Conservation (phyloP, 1,140 invertebrate genomes). For the Callitettix versicolor region DNA sequence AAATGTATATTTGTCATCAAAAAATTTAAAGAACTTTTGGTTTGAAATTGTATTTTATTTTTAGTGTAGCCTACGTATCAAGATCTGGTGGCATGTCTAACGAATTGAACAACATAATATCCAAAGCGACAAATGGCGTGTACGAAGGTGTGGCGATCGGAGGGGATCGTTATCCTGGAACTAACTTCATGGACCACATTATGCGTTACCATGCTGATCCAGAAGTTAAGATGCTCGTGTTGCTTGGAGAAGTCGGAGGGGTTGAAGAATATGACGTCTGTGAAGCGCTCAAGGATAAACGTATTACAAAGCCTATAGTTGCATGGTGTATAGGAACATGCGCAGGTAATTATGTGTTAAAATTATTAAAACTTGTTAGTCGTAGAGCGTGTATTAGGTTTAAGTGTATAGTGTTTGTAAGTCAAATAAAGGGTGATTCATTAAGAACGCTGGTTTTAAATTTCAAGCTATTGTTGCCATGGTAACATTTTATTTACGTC, state of each 20-base stretch:
- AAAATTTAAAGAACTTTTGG: too few relatives aligned
- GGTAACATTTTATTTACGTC: too few relatives aligned
- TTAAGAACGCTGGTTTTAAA: too few relatives aligned
- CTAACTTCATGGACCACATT: conserved; percentile 97
- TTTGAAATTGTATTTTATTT: conserved; percentile 30
- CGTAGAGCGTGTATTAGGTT: too few relatives aligned
- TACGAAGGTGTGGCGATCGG: conserved; percentile 98
- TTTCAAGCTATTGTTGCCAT: too few relatives aligned
- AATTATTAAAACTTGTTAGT: too few relatives aligned
- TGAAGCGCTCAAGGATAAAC: conserved; percentile 66
- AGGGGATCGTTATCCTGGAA: conserved; percentile 97
- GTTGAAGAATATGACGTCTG: conserved; percentile 98
- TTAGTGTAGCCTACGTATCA: conserved; percentile 93
- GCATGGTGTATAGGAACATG: conserved; percentile 98
- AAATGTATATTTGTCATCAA: too few relatives aligned
- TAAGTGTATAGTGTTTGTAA: too few relatives aligned
- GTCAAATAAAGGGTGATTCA: too few relatives aligned
- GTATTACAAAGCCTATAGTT: conserved; percentile 88
- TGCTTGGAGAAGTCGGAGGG: conserved; percentile 97
- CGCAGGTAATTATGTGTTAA: conserved; percentile 38
- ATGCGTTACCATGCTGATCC: conserved; percentile 66
- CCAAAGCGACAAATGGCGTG: conserved; percentile 93
- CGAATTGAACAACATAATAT: conserved; percentile 97
- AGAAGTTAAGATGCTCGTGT: conserved; percentile 82
- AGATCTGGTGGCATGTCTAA: conserved; percentile 99